Conservation (phyloP, 2,113 vertebrate species). For the Lichenostomus cassidix region DNA sequence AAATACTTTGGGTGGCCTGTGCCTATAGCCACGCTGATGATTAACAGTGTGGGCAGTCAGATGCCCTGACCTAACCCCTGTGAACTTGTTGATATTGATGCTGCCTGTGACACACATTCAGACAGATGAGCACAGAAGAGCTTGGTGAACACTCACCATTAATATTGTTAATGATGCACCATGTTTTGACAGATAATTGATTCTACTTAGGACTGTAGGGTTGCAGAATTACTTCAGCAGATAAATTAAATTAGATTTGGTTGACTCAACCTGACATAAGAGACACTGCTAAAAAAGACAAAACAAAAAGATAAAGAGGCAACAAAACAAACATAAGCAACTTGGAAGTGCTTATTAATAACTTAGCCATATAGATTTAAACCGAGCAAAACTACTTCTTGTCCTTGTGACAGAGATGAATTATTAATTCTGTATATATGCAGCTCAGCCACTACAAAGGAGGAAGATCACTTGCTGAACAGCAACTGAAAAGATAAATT, state of each 20-base stretch:
- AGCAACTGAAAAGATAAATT: neutral
- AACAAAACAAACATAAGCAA: neutral
- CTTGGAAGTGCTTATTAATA: slow-evolving; percentile 13
- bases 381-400: neutral
- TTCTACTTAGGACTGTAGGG: neutral
- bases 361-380: neutral
- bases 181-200: neutral
- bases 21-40: neutral
- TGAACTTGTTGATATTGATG: neutral
- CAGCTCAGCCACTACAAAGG: neutral
- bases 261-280: neutral
- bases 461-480: neutral
- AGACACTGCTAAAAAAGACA: neutral
- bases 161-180: neutral
- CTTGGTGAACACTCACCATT: neutral
- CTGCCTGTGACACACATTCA: neutral
- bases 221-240: neutral
- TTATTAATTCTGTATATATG: neutral
- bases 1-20: neutral
- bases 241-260: neutral
- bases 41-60: neutral
- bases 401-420: neutral
- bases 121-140: neutral
- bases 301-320: neutral
- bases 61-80: neutral